phyloP scores from a whole-genome alignment of 2,113 vertebrate genomes.

The Origma solitaria region DNA sequence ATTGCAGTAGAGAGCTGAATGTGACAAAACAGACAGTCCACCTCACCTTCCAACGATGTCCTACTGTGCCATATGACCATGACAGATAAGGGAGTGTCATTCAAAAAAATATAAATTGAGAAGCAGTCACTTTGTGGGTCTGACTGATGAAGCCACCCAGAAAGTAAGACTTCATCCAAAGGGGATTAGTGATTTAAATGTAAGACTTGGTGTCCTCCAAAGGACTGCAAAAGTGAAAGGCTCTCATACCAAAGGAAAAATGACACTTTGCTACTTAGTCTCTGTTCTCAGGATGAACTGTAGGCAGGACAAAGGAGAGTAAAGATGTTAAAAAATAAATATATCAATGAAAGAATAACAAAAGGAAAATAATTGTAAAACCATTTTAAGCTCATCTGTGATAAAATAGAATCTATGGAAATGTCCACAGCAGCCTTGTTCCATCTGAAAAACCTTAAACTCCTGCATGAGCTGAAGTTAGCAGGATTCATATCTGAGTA shows the following conservation, averaged over 20 bases:
- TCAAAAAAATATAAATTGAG: neutral
- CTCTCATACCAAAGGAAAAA: neutral
- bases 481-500: neutral
- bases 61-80: neutral
- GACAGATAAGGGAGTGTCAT: neutral
- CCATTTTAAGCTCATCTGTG: neutral
- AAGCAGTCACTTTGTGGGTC: neutral
- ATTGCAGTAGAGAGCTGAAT: neutral
- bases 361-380: neutral
- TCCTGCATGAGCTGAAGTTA: neutral
- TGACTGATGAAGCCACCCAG: conserved; percentile 26
- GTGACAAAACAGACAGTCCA: neutral
- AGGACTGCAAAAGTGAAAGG: neutral
- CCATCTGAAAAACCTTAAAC: neutral
- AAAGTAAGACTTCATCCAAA: neutral
- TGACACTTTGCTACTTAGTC: neutral
- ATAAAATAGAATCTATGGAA: neutral
- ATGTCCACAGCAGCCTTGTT: neutral
- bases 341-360: neutral
- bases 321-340: neutral
- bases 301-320: neutral
- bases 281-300: neutral
- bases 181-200: neutral
- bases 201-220: neutral
- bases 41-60: neutral